These are phyloP conservation scores for Copidosoma aretas DNA, from an alignment of 2,888 invertebrate genomes.

Conservation along the genomic window DNA sequence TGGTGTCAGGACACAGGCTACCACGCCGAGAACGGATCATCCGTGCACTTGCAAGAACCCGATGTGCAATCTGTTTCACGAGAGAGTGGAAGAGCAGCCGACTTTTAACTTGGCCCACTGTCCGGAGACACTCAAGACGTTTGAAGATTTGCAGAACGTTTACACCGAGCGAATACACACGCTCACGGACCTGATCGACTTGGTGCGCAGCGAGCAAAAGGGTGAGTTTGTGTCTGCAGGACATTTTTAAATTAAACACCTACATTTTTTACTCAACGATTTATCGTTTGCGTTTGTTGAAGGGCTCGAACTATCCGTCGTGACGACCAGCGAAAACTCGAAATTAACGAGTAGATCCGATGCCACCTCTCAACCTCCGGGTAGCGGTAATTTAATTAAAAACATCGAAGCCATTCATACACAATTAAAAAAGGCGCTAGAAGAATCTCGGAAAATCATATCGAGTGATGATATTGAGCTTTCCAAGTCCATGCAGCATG, in stretches of 20 bases:
- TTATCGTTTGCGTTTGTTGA: conserved; percentile 11
- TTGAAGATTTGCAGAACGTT: conserved; percentile 65
- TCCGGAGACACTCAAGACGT: conserved; percentile 58
- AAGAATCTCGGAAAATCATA: conserved; percentile 54
- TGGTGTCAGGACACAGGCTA: neutral
- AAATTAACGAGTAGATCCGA: conserved; percentile 16
- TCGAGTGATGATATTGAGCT: conserved; percentile 39
- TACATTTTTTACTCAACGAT: neutral
- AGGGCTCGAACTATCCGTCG: conserved; percentile 52
- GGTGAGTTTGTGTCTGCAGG: conserved; percentile 48
- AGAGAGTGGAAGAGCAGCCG: conserved; percentile 43
- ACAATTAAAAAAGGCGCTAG: conserved; percentile 52
- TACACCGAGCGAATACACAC: conserved; percentile 68
- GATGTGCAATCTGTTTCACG: conserved; percentile 49
- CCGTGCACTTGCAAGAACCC: conserved; percentile 54
- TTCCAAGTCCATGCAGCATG: conserved; percentile 12
- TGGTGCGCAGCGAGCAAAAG: conserved; percentile 66
- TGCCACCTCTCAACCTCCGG: conserved; percentile 36
- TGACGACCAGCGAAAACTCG: conserved; percentile 43
- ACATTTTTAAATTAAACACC: neutral
- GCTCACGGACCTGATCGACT: conserved; percentile 66
- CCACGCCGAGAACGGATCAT: neutral
- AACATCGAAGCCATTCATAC: conserved; percentile 55
- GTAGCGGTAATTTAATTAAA: conserved; percentile 49
- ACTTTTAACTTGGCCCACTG: conserved; percentile 47